Percentiles rank a stretch among this genome's conserved stretches.
Conservation (phyloP, 2,113 vertebrate genomes). For the Dendrocopos noguchii region DNA sequence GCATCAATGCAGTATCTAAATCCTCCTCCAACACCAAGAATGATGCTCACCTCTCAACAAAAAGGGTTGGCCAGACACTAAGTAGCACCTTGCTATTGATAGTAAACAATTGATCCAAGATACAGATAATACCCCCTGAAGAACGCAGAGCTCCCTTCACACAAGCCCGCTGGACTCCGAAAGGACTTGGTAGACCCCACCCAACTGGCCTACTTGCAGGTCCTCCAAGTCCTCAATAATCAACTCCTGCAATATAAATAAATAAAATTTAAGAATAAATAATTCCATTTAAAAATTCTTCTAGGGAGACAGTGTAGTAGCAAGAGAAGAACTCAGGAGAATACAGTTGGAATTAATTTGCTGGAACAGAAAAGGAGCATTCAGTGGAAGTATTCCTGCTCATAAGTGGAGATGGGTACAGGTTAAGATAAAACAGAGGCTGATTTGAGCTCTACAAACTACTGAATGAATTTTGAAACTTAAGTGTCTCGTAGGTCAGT, state of each 20-base stretch:
- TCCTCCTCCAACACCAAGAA: not conserved
- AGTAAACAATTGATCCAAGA: not conserved
- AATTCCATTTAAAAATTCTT: conserved; percentile 27
- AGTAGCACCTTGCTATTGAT: not conserved
- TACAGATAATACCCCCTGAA: not conserved
- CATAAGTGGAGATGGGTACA: not conserved
- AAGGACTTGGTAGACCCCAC: not conserved
- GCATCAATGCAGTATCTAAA: not conserved
- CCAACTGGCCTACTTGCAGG: not conserved
- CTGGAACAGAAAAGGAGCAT: not conserved
- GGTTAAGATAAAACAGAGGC: not conserved
- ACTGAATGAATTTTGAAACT: not conserved
- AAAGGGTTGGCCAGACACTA: not conserved
- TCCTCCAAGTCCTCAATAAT: not conserved
- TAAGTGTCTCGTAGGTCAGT: not conserved
- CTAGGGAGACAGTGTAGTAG: not conserved
- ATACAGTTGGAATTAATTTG: conserved; percentile 24
- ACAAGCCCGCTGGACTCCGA: not conserved
- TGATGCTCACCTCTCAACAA: not conserved
- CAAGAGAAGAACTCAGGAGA: not conserved
- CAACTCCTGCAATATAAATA: not conserved
- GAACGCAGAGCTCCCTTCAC: not conserved
- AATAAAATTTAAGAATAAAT: not conserved
- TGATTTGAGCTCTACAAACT: not conserved
- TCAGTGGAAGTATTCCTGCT: not conserved